Conservation (phyloP, 92 coral and sea anemone genomes). For the Micromussa lordhowensis region DNA sequence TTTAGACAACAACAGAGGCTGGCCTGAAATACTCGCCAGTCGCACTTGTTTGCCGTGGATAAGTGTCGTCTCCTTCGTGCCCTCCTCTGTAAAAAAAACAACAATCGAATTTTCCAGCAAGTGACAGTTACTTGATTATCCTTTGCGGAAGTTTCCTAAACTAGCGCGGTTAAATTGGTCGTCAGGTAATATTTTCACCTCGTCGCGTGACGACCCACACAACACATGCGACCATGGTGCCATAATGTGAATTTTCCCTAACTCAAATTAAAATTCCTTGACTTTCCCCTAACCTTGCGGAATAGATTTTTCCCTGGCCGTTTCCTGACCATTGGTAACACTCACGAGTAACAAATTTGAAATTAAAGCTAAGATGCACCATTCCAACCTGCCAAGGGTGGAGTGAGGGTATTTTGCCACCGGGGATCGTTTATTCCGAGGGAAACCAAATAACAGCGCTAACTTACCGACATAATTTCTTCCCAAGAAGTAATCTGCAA, state of each 20-base stretch:
- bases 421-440: background rate
- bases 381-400: too few relatives aligned
- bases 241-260: too few relatives aligned
- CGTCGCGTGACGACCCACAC: background rate
- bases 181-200: background rate
- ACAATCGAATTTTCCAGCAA: background rate
- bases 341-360: too few relatives aligned
- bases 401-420: background rate
- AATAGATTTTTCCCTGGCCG: too few relatives aligned
- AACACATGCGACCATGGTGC: too few relatives aligned
- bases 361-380: too few relatives aligned
- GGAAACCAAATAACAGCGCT: background rate
- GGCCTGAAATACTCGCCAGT: constrained; percentile 69
- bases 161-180: background rate
- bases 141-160: background rate
- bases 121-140: too few relatives aligned
- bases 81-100: constrained; percentile 18
- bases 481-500: constrained; percentile 85
- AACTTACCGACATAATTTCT: constrained; percentile 60
- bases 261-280: too few relatives aligned
- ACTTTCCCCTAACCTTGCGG: too few relatives aligned
- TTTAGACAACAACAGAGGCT: constrained; percentile 76
- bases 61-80: constrained; percentile 22
- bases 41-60: constrained; percentile 61
- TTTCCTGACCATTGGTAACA: too few relatives aligned